Base-by-base conservation (phyloP, 2,113 vertebrate genomes). In the Nibea coibor region DNA sequence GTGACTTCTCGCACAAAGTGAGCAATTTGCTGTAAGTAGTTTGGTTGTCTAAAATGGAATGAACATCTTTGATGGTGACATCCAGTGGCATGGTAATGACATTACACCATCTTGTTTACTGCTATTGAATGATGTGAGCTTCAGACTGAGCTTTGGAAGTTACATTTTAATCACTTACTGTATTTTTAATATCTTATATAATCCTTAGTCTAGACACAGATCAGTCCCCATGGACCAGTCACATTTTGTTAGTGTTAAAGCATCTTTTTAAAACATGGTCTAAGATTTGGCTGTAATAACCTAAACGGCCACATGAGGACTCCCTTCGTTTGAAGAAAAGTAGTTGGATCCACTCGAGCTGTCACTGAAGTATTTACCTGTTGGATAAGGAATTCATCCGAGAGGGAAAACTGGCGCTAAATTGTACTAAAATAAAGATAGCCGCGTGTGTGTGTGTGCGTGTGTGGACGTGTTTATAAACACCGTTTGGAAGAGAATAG, bases 401-500 rank as follows among this genome's bases (percentile, higher is more conserved):
- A 15, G 28, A 58, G 59, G 51, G 35, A 61, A 66, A 56, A 2
- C 51, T 61, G 53, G 48, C 54, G 61, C 15, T 66, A 50, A 72
- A 69, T 64, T 64, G 4, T 43, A 58, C 45, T 48, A 72, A 82
- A 53, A 50, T 53, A 51, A 35, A 68, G 56, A 58, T 45, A 61
- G 28, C 35, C 35, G 61, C 28, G 24, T 2, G 2, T 26, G 24
- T 26, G 24, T 12, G 39, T 51, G 71, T 67, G 39, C 48, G 71
- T 67, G n/a, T 48, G 24, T 80, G 43, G 31, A 67, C 47, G 65
- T 72, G 70, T 89, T 88, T 85, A 85, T 88, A 81, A 91, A 91
- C 77, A 80, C 68, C 1, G n/a, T 84, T 87, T 73, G 58, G 54
- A 86, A 45, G 61, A 67, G 65, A 93, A 78, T 65, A 70, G 76